Evolutionary conservation across 2,888 invertebrate genomes (phyloP), one percentile per base, ranked within the genome.

Genomic region (Kryphioiulus occultus): DNA sequence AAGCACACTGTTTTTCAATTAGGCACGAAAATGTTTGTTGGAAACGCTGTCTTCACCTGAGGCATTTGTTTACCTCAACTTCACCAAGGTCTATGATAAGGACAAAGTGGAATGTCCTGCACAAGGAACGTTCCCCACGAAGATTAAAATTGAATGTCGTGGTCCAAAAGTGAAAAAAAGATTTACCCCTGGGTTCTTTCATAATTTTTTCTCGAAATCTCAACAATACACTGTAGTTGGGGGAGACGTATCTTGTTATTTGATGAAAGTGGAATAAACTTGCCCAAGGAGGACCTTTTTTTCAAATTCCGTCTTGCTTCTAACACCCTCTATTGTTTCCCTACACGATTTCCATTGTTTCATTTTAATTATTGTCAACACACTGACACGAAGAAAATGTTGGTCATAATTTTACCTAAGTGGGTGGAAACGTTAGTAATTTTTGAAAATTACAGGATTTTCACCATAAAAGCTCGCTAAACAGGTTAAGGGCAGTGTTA

Each of bases 401-500:
- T 15, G 78, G 53, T 53, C 53, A n/a, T 4, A 53, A n/a, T n/a
- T 53, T n/a, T 47, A 47, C 17, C 22, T 68, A 17, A 9, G 17
- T 26, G 30, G 78, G 30, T 26, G 26, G 12, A 78, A 30, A 15
- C 30, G 78, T 30, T 30, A 78, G 78, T 30, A 15, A 78, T 32
- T 78, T 78, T 30, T 5, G 15, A 78, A 78, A 78, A 78, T 78
- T 78, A 78, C 30, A 30, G 15, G 15, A 17, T 78, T 78, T 78
- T 15, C 78, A 30, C 30, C 78, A 30, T 78, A 78, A 78, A 78
- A 30, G 78, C 0, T 32, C 17, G 1, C 30, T 3, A 78, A 78
- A 78, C 78, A 78, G 78, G 78, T 78, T 78, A 78, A 78, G 78
- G 78, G 78, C 78, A 78, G 78, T 30, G 26, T 78, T 9, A 78